Conservation (phyloP, 2,113 vertebrate genomes). For the Petrocephalus microphthalmus region DNA sequence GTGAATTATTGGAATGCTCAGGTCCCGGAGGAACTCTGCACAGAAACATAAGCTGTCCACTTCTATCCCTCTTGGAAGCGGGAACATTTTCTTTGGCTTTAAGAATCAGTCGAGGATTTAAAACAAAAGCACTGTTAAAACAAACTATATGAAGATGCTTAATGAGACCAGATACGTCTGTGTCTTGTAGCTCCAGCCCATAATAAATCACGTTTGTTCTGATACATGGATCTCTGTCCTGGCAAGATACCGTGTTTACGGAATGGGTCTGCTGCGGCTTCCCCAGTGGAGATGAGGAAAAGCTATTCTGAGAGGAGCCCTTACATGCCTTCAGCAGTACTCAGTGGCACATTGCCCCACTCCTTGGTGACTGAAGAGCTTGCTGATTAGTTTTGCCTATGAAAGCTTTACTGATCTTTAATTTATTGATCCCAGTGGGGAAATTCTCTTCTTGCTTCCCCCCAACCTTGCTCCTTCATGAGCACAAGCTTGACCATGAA, state of each 20-base stretch:
- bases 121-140: neutral
- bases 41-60: neutral
- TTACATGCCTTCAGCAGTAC: neutral
- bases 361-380: neutral
- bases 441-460: too few species aligned
- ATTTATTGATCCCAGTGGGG: too few species aligned
- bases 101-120: neutral
- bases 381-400: neutral
- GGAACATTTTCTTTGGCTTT: conserved; percentile 3
- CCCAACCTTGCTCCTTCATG: too few species aligned
- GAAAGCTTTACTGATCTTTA: neutral
- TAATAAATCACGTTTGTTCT: neutral
- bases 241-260: neutral
- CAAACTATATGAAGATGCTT: neutral
- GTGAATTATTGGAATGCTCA: neutral
- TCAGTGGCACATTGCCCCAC: neutral
- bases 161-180: neutral
- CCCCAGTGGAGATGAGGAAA: neutral
- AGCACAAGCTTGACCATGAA: too few species aligned
- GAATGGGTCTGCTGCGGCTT: neutral
- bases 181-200: neutral
- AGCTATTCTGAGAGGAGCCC: neutral
- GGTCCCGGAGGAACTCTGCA: neutral
- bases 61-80: neutral
- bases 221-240: neutral